phyloP scores from a whole-genome alignment of 2,888 invertebrate genomes.

The Tachystola acroxantha region DNA sequence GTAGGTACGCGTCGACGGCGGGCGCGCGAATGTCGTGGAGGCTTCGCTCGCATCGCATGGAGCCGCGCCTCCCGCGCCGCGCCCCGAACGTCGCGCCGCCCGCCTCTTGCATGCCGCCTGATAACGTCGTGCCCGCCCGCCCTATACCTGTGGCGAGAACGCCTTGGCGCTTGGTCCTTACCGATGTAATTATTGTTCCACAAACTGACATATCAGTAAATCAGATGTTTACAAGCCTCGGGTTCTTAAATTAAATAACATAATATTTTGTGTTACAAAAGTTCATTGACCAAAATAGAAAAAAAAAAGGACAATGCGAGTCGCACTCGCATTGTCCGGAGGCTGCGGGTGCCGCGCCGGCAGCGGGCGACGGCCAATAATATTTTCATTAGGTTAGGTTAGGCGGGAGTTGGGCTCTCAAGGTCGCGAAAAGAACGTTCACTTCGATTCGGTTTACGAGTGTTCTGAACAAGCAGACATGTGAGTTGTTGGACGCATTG shows the following conservation, averaged over 20 bases:
- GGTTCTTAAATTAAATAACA: too few species aligned
- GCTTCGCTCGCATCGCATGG: conserved; percentile 35
- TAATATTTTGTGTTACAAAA: too few species aligned
- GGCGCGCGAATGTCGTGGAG: conserved; percentile 62
- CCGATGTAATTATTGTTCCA: not conserved
- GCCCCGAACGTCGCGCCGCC: conserved; percentile 18
- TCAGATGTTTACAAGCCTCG: too few species aligned
- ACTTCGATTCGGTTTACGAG: conserved; percentile 38
- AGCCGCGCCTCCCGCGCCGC: conserved; percentile 23
- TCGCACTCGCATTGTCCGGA: not conserved
- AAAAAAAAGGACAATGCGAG: too few species aligned
- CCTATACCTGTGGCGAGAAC: conserved; percentile 28
- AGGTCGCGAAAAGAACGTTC: conserved; percentile 33
- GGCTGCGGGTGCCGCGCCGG: not conserved
- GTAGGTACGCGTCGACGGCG: conserved; percentile 47
- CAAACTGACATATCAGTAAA: too few species aligned
- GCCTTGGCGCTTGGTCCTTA: conserved; percentile 27
- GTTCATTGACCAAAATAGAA: too few species aligned
- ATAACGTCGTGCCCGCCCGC: conserved; percentile 22
- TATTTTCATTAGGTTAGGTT: conserved; percentile 23
- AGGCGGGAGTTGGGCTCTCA: conserved; percentile 20
- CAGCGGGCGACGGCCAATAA: conserved; percentile 10
- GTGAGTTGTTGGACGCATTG: conserved; percentile 40
- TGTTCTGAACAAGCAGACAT: conserved; percentile 29
- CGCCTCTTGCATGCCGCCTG: conserved; percentile 25